These are phyloP conservation scores for Penaeus monodon DNA, from an alignment of 2,888 invertebrate genomes.

Conservation along the genomic window DNA sequence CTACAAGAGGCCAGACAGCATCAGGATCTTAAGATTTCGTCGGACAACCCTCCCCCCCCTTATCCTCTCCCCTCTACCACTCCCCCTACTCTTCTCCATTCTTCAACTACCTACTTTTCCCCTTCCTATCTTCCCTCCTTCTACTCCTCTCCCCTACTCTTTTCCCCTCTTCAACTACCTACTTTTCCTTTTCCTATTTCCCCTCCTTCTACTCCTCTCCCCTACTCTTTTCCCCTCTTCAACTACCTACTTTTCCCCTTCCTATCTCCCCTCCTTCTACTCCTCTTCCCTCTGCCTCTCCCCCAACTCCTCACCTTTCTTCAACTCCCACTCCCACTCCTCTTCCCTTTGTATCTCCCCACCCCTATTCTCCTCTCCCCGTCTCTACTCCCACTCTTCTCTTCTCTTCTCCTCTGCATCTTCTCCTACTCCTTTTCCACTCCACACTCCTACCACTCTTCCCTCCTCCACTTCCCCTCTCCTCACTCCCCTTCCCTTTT, in stretches of 20 bases:
- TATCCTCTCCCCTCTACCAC: background rate
- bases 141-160: background rate
- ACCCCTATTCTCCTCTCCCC: background rate
- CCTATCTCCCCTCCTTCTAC: background rate
- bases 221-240: background rate
- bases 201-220: background rate
- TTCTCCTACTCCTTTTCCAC: background rate
- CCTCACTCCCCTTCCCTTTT: slow-evolving; percentile 19
- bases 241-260: background rate
- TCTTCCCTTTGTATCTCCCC: background rate
- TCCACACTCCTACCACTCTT: background rate
- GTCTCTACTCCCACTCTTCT: background rate
- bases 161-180: background rate
- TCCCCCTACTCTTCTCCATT: background rate
- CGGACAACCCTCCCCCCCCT: too few relatives aligned
- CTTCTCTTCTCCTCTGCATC: slow-evolving; percentile 8
- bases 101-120: too few relatives aligned
- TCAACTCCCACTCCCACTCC: background rate
- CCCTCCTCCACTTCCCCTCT: background rate
- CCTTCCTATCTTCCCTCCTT: too few relatives aligned
- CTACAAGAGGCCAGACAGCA: too few relatives aligned
- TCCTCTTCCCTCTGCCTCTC: too few relatives aligned
- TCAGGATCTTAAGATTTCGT: too few relatives aligned
- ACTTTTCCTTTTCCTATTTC: background rate
- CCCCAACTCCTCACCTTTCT: background rate